phyloP scores from a whole-genome alignment of 2,888 invertebrate genomes.

The Clistopyga incitator region DNA sequence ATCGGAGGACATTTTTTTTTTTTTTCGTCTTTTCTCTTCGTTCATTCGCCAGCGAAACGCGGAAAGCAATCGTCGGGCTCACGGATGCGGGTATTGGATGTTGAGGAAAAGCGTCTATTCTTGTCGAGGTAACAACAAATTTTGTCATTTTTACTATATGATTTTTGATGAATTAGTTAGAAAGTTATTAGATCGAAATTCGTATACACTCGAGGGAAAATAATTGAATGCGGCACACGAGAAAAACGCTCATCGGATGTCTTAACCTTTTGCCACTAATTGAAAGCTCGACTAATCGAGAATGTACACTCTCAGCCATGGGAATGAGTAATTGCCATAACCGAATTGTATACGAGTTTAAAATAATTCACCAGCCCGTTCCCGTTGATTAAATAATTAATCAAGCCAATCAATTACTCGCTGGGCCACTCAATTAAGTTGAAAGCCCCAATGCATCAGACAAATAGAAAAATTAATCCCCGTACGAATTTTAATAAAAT shows the following conservation, averaged over 20 bases:
- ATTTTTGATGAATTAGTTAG: no score
- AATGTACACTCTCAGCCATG: no score
- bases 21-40: not conserved
- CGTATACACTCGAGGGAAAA: no score
- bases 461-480: not conserved
- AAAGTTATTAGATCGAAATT: no score
- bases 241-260: no score
- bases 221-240: not conserved
- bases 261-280: no score
- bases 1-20: not conserved
- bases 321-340: not conserved
- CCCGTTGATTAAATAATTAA: not conserved
- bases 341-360: not conserved
- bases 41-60: not conserved
- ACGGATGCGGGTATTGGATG: not conserved
- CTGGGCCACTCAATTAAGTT: not conserved
- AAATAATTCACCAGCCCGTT: not conserved
- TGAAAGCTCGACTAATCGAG: no score
- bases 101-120: not conserved
- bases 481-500: not conserved
- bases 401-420: not conserved
- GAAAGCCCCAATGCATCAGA: not conserved
- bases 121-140: conserved; percentile 3
- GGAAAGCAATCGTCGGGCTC: not conserved
- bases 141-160: not conserved